These are phyloP conservation scores for Entomobrya multifasciata DNA, from an alignment of 2,888 invertebrate species.

Conservation along the genomic window DNA sequence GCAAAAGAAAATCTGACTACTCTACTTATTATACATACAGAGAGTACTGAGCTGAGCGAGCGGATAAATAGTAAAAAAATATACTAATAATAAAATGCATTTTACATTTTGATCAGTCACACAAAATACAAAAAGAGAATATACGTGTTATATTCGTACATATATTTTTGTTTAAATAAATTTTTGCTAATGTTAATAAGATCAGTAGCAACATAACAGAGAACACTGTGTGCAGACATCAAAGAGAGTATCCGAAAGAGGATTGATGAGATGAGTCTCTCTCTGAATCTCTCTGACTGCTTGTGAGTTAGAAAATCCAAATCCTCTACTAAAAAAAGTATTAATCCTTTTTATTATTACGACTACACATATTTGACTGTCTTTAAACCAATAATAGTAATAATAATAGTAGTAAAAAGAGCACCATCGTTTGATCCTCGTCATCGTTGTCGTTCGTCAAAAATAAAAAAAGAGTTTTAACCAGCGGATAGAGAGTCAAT, in stretches of 20 bases:
- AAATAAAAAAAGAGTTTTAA: too few relatives aligned
- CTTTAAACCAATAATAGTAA: constrained; percentile 21
- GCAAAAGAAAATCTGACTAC: neutral
- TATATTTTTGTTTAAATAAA: neutral
- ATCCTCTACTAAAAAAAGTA: neutral
- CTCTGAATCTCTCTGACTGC: too few relatives aligned
- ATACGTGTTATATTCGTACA: constrained; percentile 10
- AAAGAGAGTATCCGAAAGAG: neutral
- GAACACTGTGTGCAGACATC: neutral
- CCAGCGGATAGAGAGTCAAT: neutral
- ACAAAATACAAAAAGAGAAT: neutral
- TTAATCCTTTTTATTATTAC: too few relatives aligned
- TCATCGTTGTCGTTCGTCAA: too few relatives aligned
- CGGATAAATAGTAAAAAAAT: neutral
- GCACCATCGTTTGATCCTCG: neutral
- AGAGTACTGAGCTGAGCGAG: neutral
- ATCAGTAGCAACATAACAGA: neutral
- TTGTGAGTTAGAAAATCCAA: constrained; percentile 2
- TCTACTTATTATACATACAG: neutral
- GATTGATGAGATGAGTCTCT: too few relatives aligned
- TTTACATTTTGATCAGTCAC: constrained; percentile 58
- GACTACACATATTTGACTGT: constrained; percentile 22
- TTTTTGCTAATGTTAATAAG: neutral
- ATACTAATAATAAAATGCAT: constrained; percentile 44
- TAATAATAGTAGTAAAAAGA: too few relatives aligned